Percentiles rank a stretch among this genome's conserved stretches.
phyloP scores from a whole-genome alignment of 1,140 invertebrate genomes.

The Drosophila varians region DNA sequence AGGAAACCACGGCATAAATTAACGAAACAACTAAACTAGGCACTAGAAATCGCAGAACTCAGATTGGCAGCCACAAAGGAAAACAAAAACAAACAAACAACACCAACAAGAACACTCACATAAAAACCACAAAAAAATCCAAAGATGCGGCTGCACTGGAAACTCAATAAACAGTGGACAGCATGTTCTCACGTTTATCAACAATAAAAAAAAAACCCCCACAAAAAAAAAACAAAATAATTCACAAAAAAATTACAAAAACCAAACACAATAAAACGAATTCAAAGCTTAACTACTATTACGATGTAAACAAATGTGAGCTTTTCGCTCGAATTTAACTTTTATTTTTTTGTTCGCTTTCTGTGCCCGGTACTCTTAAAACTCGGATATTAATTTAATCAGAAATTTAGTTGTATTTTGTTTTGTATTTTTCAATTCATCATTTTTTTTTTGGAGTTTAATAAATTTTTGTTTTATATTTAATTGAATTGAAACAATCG shows the following conservation, averaged over 20 bases:
- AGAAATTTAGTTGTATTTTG: neutral
- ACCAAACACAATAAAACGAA: constrained; percentile 41
- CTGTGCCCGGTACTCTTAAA: constrained; percentile 13
- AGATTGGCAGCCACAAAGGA: neutral
- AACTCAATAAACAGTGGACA: neutral
- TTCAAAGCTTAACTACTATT: constrained; percentile 54
- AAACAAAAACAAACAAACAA: neutral
- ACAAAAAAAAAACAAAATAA: neutral
- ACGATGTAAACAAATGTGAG: constrained; percentile 44
- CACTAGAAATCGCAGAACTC: neutral
- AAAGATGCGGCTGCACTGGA: constrained; percentile 40
- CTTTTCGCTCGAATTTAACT: constrained; percentile 34
- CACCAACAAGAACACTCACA: constrained; percentile 1
- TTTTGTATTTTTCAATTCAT: neutral
- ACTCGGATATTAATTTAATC: constrained; percentile 1
- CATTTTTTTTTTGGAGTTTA: neutral
- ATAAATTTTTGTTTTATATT: neutral
- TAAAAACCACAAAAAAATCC: constrained; percentile 36
- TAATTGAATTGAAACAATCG: too few relatives aligned
- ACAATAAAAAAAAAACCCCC: constrained; percentile 21
- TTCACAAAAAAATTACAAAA: constrained; percentile 18
- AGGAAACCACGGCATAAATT: neutral
- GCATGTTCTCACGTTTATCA: constrained; percentile 62
- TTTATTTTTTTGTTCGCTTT: constrained; percentile 13
- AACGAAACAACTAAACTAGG: constrained; percentile 3